A percentile compares a stretch with the other conserved stretches of the same genome.
These are phyloP conservation scores for Prosapia bicincta DNA, from an alignment of 2,888 invertebrate species.

Conservation along the genomic window DNA sequence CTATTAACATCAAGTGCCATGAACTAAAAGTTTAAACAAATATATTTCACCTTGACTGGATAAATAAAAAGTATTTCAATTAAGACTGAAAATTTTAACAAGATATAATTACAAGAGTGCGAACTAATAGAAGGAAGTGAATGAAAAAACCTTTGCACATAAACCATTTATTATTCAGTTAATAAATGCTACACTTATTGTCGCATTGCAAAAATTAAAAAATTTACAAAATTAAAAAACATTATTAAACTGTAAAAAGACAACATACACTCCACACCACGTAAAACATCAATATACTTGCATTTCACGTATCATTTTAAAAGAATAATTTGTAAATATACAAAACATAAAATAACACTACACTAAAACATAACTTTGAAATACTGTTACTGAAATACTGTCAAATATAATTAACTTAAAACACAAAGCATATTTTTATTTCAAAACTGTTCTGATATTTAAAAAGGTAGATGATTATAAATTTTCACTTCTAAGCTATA, in stretches of 20 bases:
- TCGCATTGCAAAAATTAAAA: conserved; percentile 17
- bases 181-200: conserved; percentile 30
- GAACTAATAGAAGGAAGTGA: too few species aligned
- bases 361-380: background rate
- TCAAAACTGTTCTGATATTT: background rate
- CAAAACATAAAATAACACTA: background rate
- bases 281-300: background rate
- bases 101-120: too few species aligned
- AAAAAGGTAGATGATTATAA: background rate
- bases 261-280: background rate
- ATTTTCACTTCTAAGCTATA: background rate
- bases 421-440: background rate
- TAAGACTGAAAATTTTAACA: too few species aligned
- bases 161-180: conserved; percentile 19
- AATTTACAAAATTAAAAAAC: background rate
- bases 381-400: background rate
- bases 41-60: too few species aligned
- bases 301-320: background rate
- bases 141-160: too few species aligned
- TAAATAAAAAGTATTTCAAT: too few species aligned
- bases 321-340: background rate
- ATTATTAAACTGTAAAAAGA: background rate
- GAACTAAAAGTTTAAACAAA: too few species aligned
- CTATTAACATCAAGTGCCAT: too few species aligned
- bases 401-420: background rate